Conservation (phyloP, 2,113 vertebrate genomes). For the Tautogolabrus adspersus region DNA sequence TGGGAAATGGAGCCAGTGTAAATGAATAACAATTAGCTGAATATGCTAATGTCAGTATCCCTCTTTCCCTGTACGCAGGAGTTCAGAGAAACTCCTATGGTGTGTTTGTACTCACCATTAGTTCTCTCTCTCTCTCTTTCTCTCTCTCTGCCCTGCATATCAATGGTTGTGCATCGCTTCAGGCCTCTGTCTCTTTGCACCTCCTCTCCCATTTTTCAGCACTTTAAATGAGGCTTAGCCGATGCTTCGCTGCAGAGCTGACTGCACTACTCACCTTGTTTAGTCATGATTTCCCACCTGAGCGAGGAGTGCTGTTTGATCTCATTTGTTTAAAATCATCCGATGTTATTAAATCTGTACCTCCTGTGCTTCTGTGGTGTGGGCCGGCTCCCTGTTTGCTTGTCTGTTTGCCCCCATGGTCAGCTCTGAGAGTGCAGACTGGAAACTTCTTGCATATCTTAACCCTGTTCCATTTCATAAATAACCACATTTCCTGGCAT, state of each 20-base stretch:
- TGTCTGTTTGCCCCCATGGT: conserved; percentile 8
- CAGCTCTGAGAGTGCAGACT: not conserved
- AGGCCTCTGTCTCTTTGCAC: conserved; percentile 60
- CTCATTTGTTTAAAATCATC: conserved; percentile 70
- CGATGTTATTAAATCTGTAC: conserved; percentile 50
- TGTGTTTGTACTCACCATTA: conserved; percentile 31
- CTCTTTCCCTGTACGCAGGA: conserved; percentile 29
- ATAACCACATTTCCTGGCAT: not conserved
- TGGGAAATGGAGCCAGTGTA: conserved; percentile 37
- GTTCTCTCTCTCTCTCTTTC: conserved; percentile 1
- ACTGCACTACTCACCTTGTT: conserved; percentile 62
- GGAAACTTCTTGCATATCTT: not conserved
- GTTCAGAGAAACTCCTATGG: conserved; percentile 30
- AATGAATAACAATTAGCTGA: conserved; percentile 71
- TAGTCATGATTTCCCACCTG: conserved; percentile 67
- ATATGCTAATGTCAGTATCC: conserved; percentile 65
- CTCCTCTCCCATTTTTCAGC: conserved; percentile 67
- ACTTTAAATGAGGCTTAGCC: conserved; percentile 64
- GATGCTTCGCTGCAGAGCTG: conserved; percentile 40
- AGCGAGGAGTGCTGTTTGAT: conserved; percentile 58
- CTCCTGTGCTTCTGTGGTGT: conserved; percentile 19
- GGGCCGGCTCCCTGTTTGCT: conserved; percentile 18
- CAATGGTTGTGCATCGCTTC: conserved; percentile 46
- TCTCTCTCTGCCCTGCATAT: conserved; percentile 46
- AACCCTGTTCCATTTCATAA: not conserved